Evolutionary conservation across 2,113 vertebrate species (phyloP), one percentile per base, ranked within the genome.

Genomic region (Pteronura brasiliensis): DNA sequence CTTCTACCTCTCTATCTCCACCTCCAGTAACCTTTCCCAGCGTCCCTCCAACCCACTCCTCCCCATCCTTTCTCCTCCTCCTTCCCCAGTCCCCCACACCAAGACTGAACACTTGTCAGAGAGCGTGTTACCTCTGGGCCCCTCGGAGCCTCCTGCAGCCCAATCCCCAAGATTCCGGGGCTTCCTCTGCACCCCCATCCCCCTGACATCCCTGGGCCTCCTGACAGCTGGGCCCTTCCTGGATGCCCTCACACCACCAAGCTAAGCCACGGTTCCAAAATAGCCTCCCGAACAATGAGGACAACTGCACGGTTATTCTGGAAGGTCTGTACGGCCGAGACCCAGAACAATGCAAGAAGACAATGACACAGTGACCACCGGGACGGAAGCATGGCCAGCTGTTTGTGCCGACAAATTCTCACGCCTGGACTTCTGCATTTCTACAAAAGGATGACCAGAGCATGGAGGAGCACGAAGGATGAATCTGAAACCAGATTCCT

Each of bases 221-320:
- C 90, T 6, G 92, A 98, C 98, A 99, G 98, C 98, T 98, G 98
- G 95, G 80, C 23, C 42, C 18, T 90, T 95, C 97, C 97, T 79
- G 96, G 93, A 95, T 97, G 96, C 95, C 95, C 36, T 31, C 31
- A 94, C 92, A 98, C 93, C 98, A 93, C 76, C 88, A 93, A 97
- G 63, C 97, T 95, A 98, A 98, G 97, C 39, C 10, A 63, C 8
- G 0, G 79, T 96, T 99, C 98, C 98, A 98, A 99, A 99, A 99
- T 98, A 98, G 98, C 69, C 77, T 85, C 92, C 94, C n/a, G 0
- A 88, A 93, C 94, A 63, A 71, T 3, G 71, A 97, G 84, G 98
- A 99, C 98, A 99, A 99, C 98, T 99, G 98, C 67, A 5, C 79
- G 76, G 96, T 97, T 98, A 97, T 98, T 98, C 98, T 87, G 94